A percentile compares a stretch with the other conserved stretches of the same genome.
phyloP scores from a whole-genome alignment of 1,140 invertebrate species.

The Zeugodacus cucurbitae region DNA sequence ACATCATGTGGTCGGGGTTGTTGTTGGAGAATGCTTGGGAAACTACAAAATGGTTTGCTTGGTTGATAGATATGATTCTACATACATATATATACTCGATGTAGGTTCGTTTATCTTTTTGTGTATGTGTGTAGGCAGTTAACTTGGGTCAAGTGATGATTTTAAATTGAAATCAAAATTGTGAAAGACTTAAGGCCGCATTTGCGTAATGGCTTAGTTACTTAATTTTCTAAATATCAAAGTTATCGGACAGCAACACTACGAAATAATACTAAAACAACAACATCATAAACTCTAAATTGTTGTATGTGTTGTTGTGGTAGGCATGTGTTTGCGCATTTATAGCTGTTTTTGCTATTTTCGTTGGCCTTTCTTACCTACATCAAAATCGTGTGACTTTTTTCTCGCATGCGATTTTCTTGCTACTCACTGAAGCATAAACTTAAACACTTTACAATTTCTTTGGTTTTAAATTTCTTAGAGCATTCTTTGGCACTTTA shows the following conservation, averaged over 20 bases:
- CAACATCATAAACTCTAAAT: background rate
- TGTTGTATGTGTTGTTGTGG: background rate
- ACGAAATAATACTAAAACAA: too few relatives aligned
- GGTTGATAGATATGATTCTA: background rate
- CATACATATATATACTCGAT: too few relatives aligned
- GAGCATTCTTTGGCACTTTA: too few relatives aligned
- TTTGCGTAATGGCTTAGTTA: background rate
- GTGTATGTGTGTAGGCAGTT: background rate
- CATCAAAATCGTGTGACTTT: background rate
- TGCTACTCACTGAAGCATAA: background rate
- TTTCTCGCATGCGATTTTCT: background rate
- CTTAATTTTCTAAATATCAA: background rate
- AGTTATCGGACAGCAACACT: background rate
- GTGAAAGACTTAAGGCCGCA: background rate
- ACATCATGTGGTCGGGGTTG: background rate
- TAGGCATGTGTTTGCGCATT: background rate
- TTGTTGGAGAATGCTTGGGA: background rate
- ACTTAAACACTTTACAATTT: constrained; percentile 5
- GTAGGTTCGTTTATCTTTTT: background rate
- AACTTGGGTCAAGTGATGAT: background rate
- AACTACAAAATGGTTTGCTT: background rate
- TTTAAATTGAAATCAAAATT: background rate
- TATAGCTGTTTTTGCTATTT: background rate
- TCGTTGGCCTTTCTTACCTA: background rate
- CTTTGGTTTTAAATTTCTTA: background rate